Evolutionary conservation across 2,888 invertebrate species (phyloP), one percentile per base, ranked within the genome.

Genomic region (Dicyrtomina minuta): DNA sequence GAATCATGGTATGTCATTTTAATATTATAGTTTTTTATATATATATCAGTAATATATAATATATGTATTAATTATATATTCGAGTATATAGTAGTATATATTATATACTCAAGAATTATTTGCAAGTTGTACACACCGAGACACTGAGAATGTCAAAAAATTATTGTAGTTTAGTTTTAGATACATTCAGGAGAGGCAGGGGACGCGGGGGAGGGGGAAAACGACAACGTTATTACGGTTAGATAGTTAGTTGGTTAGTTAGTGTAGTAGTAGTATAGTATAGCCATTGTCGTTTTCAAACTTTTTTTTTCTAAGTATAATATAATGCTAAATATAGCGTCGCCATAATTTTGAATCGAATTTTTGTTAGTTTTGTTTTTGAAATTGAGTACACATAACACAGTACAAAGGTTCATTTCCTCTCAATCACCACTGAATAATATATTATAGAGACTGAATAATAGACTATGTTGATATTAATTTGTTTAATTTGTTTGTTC

Each of bases 131-230:
- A 55, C 55, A 55, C 55, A 55, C 26, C 27, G 59, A 60, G 59
- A 60, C 59, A 60, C 43, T 41, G 22, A 60, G 59, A 60, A 60
- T 60, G 41, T 60, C 59, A 60, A 60, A 60, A 58, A 58, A 58
- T 55, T 55, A 55, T 55, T 55, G 55, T 55, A 26, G 55, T 33
- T 33, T 55, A 55, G 55, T 22, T 33, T 33, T 55, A 55, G 55
- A 27, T 55, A 55, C 55, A 55, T 55, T 55, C 27, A 55, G 55
- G 55, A 55, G n/a, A 55, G 55, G 55, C 55, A 26, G 55, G 46
- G 51, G 51, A 20, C 15, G 55, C 24, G 55, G 55, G 55, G 24
- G 55, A 33, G 8, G 55, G 55, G 55, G 24, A 26, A 33, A 33
- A 33, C 8, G 33, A 5, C 33, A 33, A 33, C 33, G 33, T 8